A percentile compares a stretch with the other conserved stretches of the same genome.
Evolutionary conservation across 2,888 invertebrate genomes (phyloP).

Genomic region (Epiblema foenella): DNA sequence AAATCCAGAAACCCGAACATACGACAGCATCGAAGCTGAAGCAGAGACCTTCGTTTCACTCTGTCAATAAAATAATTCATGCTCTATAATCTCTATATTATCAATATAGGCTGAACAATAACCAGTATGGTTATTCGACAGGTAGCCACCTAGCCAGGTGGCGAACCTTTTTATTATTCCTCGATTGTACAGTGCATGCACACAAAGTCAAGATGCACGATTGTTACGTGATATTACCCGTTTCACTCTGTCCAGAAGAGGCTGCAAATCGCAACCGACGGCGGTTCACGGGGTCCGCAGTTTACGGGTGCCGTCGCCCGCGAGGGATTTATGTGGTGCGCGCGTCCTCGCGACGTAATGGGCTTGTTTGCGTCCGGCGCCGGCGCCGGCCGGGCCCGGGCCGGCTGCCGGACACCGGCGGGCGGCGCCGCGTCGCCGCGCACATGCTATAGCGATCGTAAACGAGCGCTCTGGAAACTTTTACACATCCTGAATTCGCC

Average conservation of each 20-base stretch:
- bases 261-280: not conserved
- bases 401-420: not conserved
- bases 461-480: conserved; percentile 21
- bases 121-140: too few relatives aligned
- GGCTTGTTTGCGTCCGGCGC: conserved; percentile 41
- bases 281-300: conserved; percentile 3
- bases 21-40: too few relatives aligned
- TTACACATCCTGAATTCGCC: conserved; percentile 20
- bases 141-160: too few relatives aligned
- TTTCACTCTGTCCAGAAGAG: not conserved
- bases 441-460: not conserved
- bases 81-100: too few relatives aligned
- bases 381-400: not conserved
- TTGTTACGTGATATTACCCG: too few relatives aligned
- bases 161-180: not conserved
- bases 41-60: too few relatives aligned
- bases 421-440: not conserved
- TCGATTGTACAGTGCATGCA: not conserved
- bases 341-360: conserved; percentile 28
- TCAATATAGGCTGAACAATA: too few relatives aligned
- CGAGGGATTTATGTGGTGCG: conserved; percentile 34
- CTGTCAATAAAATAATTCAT: too few relatives aligned
- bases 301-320: conserved; percentile 16
- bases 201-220: too few relatives aligned
- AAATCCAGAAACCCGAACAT: too few relatives aligned